Percentiles rank a stretch among this genome's conserved stretches.
Evolutionary conservation across 2,797 vertebrate species (phyloP).

Genomic region (Cottoperca gobio): DNA sequence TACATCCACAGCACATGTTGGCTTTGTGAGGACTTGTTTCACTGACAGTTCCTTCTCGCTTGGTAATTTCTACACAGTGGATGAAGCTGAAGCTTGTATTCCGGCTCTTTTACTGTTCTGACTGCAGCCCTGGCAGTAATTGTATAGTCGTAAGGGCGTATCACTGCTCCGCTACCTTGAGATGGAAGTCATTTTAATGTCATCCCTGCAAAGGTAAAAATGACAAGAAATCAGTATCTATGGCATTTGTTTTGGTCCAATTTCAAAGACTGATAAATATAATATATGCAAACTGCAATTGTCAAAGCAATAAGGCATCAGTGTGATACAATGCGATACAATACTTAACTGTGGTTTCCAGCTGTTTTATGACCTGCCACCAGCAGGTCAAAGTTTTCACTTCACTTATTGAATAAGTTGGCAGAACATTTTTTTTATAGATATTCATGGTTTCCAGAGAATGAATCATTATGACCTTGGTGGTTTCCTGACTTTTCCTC

Average conservation of each 20-base stretch:
- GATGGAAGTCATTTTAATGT: conserved; percentile 55
- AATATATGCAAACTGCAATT: conserved; percentile 9
- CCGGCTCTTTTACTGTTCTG: conserved; percentile 24
- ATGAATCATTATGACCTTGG: not conserved
- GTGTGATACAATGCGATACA: not conserved
- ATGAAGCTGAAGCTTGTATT: conserved; percentile 41
- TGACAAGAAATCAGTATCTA: conserved; percentile 15
- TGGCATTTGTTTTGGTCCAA: not conserved
- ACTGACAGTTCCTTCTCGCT: conserved; percentile 26
- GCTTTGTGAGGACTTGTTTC: conserved; percentile 33
- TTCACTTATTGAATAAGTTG: not conserved
- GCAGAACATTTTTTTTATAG: too few relatives aligned
- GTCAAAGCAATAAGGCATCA: not conserved
- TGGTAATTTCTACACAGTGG: conserved; percentile 22
- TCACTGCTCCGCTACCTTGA: conserved; percentile 33
- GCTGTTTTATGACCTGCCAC: not conserved
- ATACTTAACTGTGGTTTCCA: not conserved
- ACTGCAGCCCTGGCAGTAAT: conserved; percentile 69
- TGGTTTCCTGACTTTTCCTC: not conserved
- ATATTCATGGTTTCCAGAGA: not conserved
- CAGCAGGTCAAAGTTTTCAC: not conserved
- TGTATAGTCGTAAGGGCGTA: conserved; percentile 52
- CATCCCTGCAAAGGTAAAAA: conserved; percentile 32
- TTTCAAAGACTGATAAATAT: conserved; percentile 8
- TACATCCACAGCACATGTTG: conserved; percentile 28